Conservation (phyloP, 2,888 invertebrate species). For the Falcaria lacertinaria region DNA sequence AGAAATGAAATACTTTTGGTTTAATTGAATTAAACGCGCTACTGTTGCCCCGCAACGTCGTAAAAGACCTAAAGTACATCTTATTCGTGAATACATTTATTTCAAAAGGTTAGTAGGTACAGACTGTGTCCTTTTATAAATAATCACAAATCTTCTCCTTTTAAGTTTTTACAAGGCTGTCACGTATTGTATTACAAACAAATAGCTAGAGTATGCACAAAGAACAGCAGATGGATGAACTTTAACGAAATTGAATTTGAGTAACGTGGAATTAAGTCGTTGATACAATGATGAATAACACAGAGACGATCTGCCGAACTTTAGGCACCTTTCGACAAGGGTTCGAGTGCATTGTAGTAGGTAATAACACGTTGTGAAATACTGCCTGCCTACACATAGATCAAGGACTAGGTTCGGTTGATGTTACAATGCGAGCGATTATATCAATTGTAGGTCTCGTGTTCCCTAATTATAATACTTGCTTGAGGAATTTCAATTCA, state of each 20-base stretch:
- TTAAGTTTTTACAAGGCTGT: not conserved
- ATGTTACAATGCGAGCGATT: conserved; percentile 55
- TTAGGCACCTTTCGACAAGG: conserved; percentile 41
- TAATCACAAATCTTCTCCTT: not conserved
- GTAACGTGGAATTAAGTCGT: conserved; percentile 34
- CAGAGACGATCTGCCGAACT: conserved; percentile 44
- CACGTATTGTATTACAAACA: not conserved
- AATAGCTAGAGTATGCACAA: conserved; percentile 2
- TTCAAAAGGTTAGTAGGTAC: too few species aligned
- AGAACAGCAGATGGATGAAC: conserved; percentile 27
- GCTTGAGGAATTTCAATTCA: conserved; percentile 7
- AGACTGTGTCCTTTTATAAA: not conserved
- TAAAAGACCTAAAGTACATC: too few species aligned
- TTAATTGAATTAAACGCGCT: too few species aligned
- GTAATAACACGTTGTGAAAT: conserved; percentile 62
- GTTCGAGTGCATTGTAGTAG: conserved; percentile 42
- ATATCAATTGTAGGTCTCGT: conserved; percentile 38
- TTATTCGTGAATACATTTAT: too few species aligned
- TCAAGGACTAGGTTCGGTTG: conserved; percentile 60
- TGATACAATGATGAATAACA: conserved; percentile 36
- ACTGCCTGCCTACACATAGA: conserved; percentile 56
- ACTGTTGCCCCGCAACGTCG: too few species aligned
- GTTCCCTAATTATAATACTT: conserved; percentile 18
- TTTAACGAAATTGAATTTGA: conserved; percentile 25
- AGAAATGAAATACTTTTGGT: too few species aligned